Conservation (phyloP, 1,140 invertebrate species). For the Drosophila cardini region DNA sequence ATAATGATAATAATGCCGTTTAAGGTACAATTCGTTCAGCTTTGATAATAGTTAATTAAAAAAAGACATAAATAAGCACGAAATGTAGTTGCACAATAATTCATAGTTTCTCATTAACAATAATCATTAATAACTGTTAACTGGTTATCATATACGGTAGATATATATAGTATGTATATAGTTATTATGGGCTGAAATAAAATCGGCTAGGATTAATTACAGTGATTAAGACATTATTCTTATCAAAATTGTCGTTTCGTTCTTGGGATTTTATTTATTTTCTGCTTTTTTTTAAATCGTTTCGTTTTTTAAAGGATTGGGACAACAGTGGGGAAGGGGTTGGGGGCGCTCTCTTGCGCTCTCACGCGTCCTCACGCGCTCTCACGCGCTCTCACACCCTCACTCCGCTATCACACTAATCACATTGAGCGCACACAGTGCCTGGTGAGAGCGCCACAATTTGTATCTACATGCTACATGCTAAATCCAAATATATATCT, state of each 20-base stretch:
- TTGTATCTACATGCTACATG: slow-evolving; percentile 5
- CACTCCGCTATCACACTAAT: slow-evolving; percentile 43
- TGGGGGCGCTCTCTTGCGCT: neutral
- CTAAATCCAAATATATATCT: slow-evolving; percentile 9
- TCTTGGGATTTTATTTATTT: slow-evolving; percentile 9
- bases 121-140: slow-evolving; percentile 32
- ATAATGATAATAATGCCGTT: slow-evolving; percentile 65
- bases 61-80: slow-evolving; percentile 68
- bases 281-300: slow-evolving; percentile 16
- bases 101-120: slow-evolving; percentile 36
- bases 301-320: slow-evolving; percentile 35
- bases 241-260: slow-evolving; percentile 32
- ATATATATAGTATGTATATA: slow-evolving; percentile 9
- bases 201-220: slow-evolving; percentile 24
- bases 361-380: slow-evolving; percentile 23
- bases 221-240: slow-evolving; percentile 18
- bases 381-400: slow-evolving; percentile 24
- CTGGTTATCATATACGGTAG: slow-evolving; percentile 31
- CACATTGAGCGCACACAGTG: slow-evolving; percentile 37
- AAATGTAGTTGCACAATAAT: slow-evolving; percentile 36
- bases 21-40: slow-evolving; percentile 75
- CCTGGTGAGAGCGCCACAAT: slow-evolving; percentile 27
- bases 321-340: neutral
- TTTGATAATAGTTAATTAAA: slow-evolving; percentile 58
- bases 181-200: slow-evolving; percentile 23